Evolutionary conservation across 2,888 invertebrate genomes (phyloP).

Genomic region (Dilophus febrilis): DNA sequence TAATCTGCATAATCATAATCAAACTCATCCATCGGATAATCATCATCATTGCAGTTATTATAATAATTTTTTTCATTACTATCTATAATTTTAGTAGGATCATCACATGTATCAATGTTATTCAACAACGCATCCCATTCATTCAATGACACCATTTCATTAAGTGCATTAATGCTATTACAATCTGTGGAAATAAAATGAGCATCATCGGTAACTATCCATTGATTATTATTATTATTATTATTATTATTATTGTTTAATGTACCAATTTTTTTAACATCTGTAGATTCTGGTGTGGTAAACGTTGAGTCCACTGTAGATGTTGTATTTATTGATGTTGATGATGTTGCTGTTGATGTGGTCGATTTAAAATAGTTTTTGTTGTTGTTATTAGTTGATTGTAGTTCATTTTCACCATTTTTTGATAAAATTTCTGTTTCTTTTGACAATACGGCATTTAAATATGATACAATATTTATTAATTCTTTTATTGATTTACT

Average conservation of each 20-base stretch:
- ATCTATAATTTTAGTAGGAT: background rate
- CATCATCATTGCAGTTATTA: background rate
- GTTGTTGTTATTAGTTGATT: slow-evolving; percentile 5
- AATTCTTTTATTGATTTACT: slow-evolving; percentile 31
- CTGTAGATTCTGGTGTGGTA: background rate
- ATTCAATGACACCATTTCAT: slow-evolving; percentile 9
- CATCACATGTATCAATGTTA: no score
- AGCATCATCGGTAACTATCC: no score
- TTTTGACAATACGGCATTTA: slow-evolving; percentile 37
- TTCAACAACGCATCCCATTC: slow-evolving; percentile 12
- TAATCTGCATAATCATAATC: slow-evolving; percentile 14
- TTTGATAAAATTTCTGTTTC: slow-evolving; percentile 33
- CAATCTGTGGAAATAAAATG: slow-evolving; percentile 21
- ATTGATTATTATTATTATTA: no score
- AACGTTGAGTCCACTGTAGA: no score
- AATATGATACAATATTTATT: slow-evolving; percentile 35
- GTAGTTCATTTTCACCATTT: background rate
- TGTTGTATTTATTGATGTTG: background rate
- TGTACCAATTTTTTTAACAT: slow-evolving; percentile 10
- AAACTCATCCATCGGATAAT: no score
- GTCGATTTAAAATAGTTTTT: background rate
- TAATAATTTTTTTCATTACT: slow-evolving; percentile 3
- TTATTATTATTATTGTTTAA: slow-evolving; percentile 14
- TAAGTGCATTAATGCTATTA: slow-evolving; percentile 6
- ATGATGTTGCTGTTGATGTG: background rate